Conservation (phyloP, 2,797 vertebrate genomes). For the Poeciliopsis gracilis region DNA sequence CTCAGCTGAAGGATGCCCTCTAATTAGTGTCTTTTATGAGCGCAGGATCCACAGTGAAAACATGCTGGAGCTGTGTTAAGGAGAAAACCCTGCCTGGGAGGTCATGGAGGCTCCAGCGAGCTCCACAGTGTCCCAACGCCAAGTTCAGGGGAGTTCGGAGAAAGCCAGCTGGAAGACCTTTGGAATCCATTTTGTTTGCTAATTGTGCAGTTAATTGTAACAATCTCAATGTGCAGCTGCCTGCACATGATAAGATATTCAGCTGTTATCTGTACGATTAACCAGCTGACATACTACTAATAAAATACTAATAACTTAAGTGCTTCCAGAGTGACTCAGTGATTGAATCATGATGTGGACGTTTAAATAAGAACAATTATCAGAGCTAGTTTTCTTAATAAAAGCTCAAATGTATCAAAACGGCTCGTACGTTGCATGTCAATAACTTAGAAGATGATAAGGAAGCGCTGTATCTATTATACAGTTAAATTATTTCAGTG, state of each 20-base stretch:
- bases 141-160: conserved; percentile 50
- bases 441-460: background rate
- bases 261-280: conserved; percentile 14
- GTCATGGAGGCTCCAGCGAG: conserved; percentile 49
- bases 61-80: conserved; percentile 52
- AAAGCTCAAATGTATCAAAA: background rate
- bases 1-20: conserved; percentile 70
- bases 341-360: background rate
- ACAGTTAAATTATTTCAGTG: background rate
- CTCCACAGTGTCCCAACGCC: conserved; percentile 41
- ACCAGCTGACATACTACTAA: conserved; percentile 15
- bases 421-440: background rate
- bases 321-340: background rate
- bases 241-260: conserved; percentile 25
- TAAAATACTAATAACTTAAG: background rate
- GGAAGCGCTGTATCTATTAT: background rate
- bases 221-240: conserved; percentile 17
- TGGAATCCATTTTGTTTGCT: conserved; percentile 29
- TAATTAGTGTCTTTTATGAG: conserved; percentile 77
- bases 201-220: conserved; percentile 27
- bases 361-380: background rate
- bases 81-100: conserved; percentile 69
- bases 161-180: conserved; percentile 27
- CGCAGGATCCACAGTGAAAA: conserved; percentile 67
- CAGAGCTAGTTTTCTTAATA: too few species aligned